These are phyloP conservation scores for Hirtodrosophila confusa DNA, from an alignment of 2,888 invertebrate genomes.

Conservation along the genomic window DNA sequence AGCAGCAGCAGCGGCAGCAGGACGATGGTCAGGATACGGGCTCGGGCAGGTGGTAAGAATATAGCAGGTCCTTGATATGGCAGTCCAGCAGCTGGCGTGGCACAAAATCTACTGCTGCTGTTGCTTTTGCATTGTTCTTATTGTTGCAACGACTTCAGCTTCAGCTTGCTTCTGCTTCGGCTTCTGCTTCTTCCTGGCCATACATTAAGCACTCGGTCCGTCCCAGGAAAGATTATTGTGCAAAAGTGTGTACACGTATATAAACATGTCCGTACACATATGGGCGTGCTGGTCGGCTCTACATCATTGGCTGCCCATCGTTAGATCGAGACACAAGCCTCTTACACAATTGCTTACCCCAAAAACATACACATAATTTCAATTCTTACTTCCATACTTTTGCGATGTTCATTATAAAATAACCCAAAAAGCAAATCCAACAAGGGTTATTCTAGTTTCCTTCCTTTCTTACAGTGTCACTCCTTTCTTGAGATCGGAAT, in stretches of 20 bases:
- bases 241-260: slow-evolving; percentile 25
- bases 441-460: no score
- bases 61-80: slow-evolving; percentile 19
- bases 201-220: slow-evolving; percentile 50
- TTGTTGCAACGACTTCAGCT: slow-evolving; percentile 22
- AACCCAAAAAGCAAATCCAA: no score
- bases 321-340: slow-evolving; percentile 8
- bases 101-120: slow-evolving; percentile 17
- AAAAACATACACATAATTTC: no score
- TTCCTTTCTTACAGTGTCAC: no score
- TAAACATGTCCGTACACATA: background rate
- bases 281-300: slow-evolving; percentile 13
- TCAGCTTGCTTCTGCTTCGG: slow-evolving; percentile 19
- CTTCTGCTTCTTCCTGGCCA: slow-evolving; percentile 38
- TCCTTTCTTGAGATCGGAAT: no score
- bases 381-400: no score
- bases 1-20: background rate
- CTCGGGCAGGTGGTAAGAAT: slow-evolving; percentile 15
- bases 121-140: slow-evolving; percentile 13
- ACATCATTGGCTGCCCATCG: slow-evolving; percentile 17
- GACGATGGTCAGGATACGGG: background rate
- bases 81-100: slow-evolving; percentile 16
- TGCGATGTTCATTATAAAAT: no score
- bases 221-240: slow-evolving; percentile 44
- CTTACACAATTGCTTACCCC: background rate